Percentiles rank a stretch among this genome's conserved stretches.
Conservation (phyloP, 2,797 vertebrate species). For the Enteromius paludinosus region DNA sequence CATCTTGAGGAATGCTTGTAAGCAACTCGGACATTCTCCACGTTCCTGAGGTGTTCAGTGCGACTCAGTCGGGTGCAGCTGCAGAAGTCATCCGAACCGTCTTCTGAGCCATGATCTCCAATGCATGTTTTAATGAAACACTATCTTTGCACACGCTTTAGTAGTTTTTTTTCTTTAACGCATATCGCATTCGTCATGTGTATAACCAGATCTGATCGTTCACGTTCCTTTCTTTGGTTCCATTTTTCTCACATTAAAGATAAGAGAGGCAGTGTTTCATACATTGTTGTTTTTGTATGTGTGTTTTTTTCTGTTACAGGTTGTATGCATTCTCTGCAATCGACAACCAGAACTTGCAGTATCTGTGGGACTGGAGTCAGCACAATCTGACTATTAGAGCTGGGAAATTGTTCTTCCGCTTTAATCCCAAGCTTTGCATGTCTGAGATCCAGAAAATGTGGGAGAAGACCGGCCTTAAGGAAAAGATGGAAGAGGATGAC, state of each 20-base stretch:
- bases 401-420: conserved; percentile 93
- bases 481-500: conserved; percentile 87
- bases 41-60: conserved; percentile 66
- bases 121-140: conserved; percentile 37
- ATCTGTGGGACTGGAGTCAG: conserved; percentile 95
- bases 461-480: conserved; percentile 85
- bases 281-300: conserved; percentile 8
- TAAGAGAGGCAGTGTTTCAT: conserved; percentile 8
- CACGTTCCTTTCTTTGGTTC: conserved; percentile 3
- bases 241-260: conserved; percentile 12
- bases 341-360: conserved; percentile 95
- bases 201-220: conserved; percentile 13
- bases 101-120: conserved; percentile 25
- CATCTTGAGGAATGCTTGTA: conserved; percentile 71
- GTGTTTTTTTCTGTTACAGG: conserved; percentile 68
- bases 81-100: conserved; percentile 34
- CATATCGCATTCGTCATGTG: conserved; percentile 28
- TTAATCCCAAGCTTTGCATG: conserved; percentile 94
- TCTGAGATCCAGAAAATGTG: conserved; percentile 96
- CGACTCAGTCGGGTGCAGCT: conserved; percentile 44
- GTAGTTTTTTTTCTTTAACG: conserved; percentile 24
- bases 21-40: conserved; percentile 70
- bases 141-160: conserved; percentile 16
- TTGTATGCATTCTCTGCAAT: conserved; percentile 93
- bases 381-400: conserved; percentile 92